Evolutionary conservation across 92 coral and sea anemone genomes (phyloP), one percentile per base, ranked within the genome.

Genomic region (Parazoanthus atlanticus): DNA sequence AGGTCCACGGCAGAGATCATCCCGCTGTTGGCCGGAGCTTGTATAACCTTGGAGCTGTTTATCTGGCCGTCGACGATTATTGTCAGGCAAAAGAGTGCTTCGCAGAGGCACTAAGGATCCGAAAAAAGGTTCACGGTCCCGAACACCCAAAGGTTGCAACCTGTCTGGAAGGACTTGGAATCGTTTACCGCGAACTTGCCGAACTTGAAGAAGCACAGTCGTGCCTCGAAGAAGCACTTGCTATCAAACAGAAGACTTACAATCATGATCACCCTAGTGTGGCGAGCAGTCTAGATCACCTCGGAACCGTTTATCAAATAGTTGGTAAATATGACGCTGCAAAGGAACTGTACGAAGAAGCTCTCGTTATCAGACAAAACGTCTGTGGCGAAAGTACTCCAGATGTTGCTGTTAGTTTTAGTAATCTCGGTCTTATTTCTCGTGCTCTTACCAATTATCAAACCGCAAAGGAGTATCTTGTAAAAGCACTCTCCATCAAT

Each of bases 341-440:
- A 26, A 71, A 69, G 66, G 56, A 70, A 41, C 74, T 84, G 65
- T 84, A 84, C 77, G 66, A 90, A 23, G 82, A 90, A 36, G 89
- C 92, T 43, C 92, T 90, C 36, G 82, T 32, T 12, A 79, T 91
- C 79, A 80, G 85, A 33, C 47, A 66, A 4, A 89, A 76, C 65
- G 64, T 90, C 76, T 90, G 78, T 82, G 90, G 79, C 19, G 88
- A 86, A 61, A 80, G 71, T 13, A 73, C 85, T n/a, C 74, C 76
- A 21, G 67, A 54, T 34, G 88, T 82, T 84, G 93, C 93, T 2
- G 85, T 86, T 52, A 87, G 88, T 54, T 80, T 90, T 34, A 86
- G 83, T 17, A 90, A 90, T 32, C 74, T 90, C 38, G 92, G 92
- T 29, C 85, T 79, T 5, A 41, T 74, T 19, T 49, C 82, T 32